phyloP scores from a whole-genome alignment of 2,888 invertebrate species.

The Anoplius nigerrimus region DNA sequence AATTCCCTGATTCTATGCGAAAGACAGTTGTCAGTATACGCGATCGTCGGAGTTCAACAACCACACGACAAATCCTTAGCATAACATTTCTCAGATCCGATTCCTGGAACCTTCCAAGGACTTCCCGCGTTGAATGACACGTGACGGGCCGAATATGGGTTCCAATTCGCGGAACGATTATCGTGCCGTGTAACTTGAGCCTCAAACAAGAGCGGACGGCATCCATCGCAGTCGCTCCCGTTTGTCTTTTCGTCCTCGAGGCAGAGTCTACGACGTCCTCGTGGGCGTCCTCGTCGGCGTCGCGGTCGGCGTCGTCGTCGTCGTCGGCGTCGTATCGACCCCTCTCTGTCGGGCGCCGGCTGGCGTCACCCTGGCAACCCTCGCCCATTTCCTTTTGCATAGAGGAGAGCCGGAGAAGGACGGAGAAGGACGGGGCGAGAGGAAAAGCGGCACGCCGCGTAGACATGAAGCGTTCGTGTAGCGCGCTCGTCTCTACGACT shows the following conservation, averaged over 20 bases:
- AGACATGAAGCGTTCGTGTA: not conserved
- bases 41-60: too few relatives aligned
- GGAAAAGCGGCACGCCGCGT: slow-evolving; percentile 14
- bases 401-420: slow-evolving; percentile 37
- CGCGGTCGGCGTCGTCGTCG: slow-evolving; percentile 30
- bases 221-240: not conserved
- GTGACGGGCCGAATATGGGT: too few relatives aligned
- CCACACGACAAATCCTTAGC: too few relatives aligned
- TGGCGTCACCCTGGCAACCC: slow-evolving; percentile 69
- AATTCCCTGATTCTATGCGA: too few relatives aligned
- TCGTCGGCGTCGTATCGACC: slow-evolving; percentile 66
- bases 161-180: too few relatives aligned
- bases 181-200: too few relatives aligned
- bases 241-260: not conserved
- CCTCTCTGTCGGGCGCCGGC: slow-evolving; percentile 57
- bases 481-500: not conserved
- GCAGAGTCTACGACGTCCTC: too few relatives aligned
- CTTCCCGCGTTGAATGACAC: too few relatives aligned
- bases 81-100: too few relatives aligned
- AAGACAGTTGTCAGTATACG: too few relatives aligned
- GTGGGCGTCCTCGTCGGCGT: not conserved
- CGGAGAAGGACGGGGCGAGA: slow-evolving; percentile 31
- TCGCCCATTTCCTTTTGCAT: slow-evolving; percentile 55
- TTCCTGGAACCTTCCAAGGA: too few relatives aligned
- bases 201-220: not conserved